Conservation (phyloP, 2,113 vertebrate species). For the Falco punctatus region DNA sequence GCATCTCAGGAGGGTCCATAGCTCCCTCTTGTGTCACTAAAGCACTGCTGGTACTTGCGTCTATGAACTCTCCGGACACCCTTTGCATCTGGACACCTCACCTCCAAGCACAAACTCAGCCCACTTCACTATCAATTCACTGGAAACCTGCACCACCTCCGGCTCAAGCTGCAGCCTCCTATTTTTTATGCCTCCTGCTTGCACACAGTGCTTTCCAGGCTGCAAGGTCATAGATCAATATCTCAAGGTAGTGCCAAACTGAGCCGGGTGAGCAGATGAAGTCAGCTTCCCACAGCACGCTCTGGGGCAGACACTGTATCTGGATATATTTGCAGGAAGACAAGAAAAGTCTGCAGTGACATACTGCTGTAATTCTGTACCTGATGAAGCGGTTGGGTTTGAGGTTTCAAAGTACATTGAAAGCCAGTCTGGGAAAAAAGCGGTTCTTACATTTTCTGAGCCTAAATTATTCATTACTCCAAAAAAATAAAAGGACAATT, state of each 20-base stretch:
- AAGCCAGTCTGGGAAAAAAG: background rate
- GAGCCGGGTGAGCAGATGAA: rapidly evolving
- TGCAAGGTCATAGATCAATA: background rate
- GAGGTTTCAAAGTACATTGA: background rate
- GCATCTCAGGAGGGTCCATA: background rate
- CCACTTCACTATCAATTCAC: background rate
- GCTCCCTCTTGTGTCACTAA: constrained; percentile 53
- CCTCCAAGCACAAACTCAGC: background rate
- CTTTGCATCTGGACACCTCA: background rate
- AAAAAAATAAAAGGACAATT: background rate
- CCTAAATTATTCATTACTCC: constrained; percentile 25
- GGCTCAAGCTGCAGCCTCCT: background rate
- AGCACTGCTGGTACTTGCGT: background rate
- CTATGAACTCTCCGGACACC: background rate
- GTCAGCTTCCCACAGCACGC: background rate
- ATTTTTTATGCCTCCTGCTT: background rate
- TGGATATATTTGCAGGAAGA: background rate
- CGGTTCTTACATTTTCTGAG: background rate
- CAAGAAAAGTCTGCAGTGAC: background rate
- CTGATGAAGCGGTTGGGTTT: background rate
- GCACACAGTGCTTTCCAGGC: background rate
- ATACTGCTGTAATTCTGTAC: background rate
- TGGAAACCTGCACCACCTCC: background rate
- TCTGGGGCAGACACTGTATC: background rate
- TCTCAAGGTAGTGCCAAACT: background rate